Base-by-base conservation (phyloP, 92 coral and sea anemone genomes). In the Parazoanthus swiftii region DNA sequence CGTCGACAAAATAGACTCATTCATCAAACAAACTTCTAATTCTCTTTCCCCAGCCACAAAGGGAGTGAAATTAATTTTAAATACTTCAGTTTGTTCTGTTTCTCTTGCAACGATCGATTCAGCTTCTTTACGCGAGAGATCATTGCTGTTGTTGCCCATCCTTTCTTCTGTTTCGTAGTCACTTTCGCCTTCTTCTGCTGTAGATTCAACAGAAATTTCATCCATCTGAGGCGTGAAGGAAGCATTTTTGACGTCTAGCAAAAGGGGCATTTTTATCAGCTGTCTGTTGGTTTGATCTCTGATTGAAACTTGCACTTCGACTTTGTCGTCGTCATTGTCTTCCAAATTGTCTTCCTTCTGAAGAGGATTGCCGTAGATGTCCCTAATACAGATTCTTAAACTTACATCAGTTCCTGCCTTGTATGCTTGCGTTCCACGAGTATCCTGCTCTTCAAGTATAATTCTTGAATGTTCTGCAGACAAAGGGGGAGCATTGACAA, bases 21-120 rank as follows among this genome's bases (percentile, higher is more conserved):
- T 38, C 35, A 36, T 81, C 42, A 81, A 9, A 50, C 25, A 37
- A 63, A 81, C 50, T 21, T 59, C 74, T 37, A 81, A 35, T 36
- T 81, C 71, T 58, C 70, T 81, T 36, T 81, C 73, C 59, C 46
- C 85, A 35, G 74, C 74, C 26, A 18, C 74, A 81, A 59, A 38
- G 1, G 35, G 51, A 58, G 44, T 59, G 35, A 81, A 81, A 38
- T 16, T 63, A 56, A 81, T 58, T 59, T 21, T 2, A 26, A 66
- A 81, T 0, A 58, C 20, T 8, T 44, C 74, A 35, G 29, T 18
- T 20, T 59, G n/a, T 58, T 81, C 85, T 8, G 46, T 38, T 81
- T 58, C 44, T 35, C 26, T 20, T 7, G 18, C 51, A 59, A 7
- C 43, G 33, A 81, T 63, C 63, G 85, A 63, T 81, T 37, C 6